These are phyloP conservation scores for Cordylochernes scorpioides DNA, from an alignment of 2,888 invertebrate species.

Conservation along the genomic window DNA sequence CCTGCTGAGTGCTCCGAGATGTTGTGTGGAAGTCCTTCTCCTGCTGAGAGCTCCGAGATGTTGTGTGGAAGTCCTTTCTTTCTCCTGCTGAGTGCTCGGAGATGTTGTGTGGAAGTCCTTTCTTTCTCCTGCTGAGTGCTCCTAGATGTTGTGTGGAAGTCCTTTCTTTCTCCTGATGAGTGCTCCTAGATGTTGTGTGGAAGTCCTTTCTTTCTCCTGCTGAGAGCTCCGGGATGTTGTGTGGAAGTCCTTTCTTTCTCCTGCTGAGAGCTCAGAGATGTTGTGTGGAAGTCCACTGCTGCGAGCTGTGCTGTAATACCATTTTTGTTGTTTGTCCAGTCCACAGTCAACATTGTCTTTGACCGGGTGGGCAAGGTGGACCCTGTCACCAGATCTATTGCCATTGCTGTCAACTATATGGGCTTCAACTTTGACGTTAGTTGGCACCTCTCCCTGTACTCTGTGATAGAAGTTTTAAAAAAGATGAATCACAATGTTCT, in stretches of 20 bases:
- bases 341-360: slow-evolving; percentile 92
- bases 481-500: too few species aligned
- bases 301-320: neutral
- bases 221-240: slow-evolving; percentile 96
- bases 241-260: slow-evolving; percentile 34
- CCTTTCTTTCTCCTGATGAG: slow-evolving; percentile 1
- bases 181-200: slow-evolving; percentile 27
- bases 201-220: slow-evolving; percentile 96
- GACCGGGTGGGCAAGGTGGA: slow-evolving; percentile 95
- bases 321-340: slow-evolving; percentile 29
- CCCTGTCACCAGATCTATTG: slow-evolving; percentile 81
- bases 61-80: slow-evolving; percentile 80
- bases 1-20: neutral
- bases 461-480: neutral
- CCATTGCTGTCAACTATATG: slow-evolving; percentile 86
- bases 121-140: neutral
- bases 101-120: slow-evolving; percentile 67
- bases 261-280: neutral
- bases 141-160: slow-evolving; percentile 76
- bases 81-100: slow-evolving; percentile 95
- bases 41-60: neutral
- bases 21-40: slow-evolving; percentile 1
- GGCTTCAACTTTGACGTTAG: slow-evolving; percentile 63
- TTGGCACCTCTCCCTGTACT: slow-evolving; percentile 3
- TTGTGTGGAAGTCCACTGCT: slow-evolving; percentile 1